Evolutionary conservation across 2,113 vertebrate species (phyloP).

Genomic region (Sturnira hondurensis): DNA sequence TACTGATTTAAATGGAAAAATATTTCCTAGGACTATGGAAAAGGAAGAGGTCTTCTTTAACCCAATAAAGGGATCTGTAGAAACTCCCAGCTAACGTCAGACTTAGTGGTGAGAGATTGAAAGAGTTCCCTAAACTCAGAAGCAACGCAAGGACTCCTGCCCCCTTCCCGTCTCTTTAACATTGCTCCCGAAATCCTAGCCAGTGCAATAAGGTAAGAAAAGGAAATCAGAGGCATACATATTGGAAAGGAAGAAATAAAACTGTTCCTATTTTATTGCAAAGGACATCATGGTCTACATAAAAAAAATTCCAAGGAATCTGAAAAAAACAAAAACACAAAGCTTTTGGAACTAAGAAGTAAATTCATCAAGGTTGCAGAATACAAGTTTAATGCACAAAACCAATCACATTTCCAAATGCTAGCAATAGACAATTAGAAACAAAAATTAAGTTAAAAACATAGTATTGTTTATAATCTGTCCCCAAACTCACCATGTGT

Average conservation of each 20-base stretch:
- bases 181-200: not conserved
- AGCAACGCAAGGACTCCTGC: not conserved
- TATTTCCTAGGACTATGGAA: not conserved
- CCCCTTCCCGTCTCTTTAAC: fast-evolving
- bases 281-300: no score
- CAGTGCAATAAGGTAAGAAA: not conserved
- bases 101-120: not conserved
- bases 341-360: not conserved
- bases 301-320: not conserved
- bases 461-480: not conserved
- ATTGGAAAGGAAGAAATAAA: not conserved
- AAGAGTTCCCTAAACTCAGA: not conserved
- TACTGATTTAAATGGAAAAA: not conserved
- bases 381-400: not conserved
- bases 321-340: not conserved
- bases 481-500: not conserved
- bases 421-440: not conserved
- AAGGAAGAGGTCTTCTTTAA: not conserved
- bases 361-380: not conserved
- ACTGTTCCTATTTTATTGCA: not conserved
- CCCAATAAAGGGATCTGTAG: not conserved
- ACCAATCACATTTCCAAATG: not conserved
- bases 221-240: not conserved
- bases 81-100: not conserved
- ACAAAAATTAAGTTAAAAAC: not conserved